A percentile compares a stretch with the other conserved stretches of the same genome.
These are phyloP conservation scores for Harlomillsia oculata DNA, from an alignment of 1,140 invertebrate species.

Conservation along the genomic window DNA sequence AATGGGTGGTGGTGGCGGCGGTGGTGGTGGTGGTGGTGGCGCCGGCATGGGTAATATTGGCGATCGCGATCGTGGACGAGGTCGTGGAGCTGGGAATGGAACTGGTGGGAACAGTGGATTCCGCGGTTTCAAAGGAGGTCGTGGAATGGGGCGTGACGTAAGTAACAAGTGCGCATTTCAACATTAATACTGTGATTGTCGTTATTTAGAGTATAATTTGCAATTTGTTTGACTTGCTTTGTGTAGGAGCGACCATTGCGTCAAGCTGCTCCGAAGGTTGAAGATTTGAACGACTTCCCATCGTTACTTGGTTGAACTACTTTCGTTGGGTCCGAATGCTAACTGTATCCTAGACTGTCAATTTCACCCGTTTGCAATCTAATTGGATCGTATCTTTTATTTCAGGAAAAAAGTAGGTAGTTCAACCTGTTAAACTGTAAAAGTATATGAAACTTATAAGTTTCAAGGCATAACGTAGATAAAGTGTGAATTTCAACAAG, in stretches of 20 bases:
- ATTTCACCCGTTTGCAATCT: too few species aligned
- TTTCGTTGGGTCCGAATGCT: too few species aligned
- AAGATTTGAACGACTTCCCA: constrained; percentile 90
- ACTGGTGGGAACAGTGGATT: constrained; percentile 15
- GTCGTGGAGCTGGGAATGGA: constrained; percentile 10
- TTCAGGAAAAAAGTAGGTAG: too few species aligned
- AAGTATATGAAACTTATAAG: too few species aligned
- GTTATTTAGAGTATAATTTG: not conserved
- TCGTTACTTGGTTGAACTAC: constrained; percentile 79
- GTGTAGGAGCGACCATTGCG: constrained; percentile 37
- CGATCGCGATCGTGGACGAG: constrained; percentile 35
- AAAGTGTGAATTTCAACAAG: too few species aligned
- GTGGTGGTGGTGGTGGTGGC: constrained; percentile 37
- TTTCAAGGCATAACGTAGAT: too few species aligned
- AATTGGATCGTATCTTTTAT: too few species aligned
- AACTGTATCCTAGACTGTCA: too few species aligned
- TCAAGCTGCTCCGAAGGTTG: constrained; percentile 76
- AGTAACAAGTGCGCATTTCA: constrained; percentile 1
- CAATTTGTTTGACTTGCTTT: constrained; percentile 16
- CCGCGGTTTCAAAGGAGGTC: constrained; percentile 2
- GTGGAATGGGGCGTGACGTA: constrained; percentile 29
- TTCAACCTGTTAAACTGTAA: too few species aligned
- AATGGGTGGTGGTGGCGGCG: constrained; percentile 40
- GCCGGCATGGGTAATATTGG: constrained; percentile 21
- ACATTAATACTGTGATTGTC: not conserved